Conservation (phyloP, 2,888 invertebrate genomes). For the Argynnis bischoffii region DNA sequence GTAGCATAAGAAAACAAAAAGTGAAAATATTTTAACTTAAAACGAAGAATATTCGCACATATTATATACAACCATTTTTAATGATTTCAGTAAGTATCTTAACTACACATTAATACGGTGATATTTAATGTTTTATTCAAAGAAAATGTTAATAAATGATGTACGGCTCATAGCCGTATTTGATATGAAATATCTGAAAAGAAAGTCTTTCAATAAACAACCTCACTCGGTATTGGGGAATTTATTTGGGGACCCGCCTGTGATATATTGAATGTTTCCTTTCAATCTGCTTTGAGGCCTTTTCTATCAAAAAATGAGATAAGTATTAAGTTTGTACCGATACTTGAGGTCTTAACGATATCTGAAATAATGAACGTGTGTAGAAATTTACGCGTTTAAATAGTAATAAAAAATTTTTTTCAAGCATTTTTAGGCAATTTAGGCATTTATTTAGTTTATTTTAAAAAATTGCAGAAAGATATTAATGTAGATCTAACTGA, state of each 20-base stretch:
- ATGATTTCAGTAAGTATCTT: background rate
- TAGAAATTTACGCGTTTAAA: too few relatives aligned
- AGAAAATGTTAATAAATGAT: conserved; percentile 26
- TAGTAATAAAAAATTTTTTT: too few relatives aligned
- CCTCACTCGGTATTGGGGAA: conserved; percentile 19
- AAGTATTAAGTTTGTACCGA: background rate
- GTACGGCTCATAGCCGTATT: conserved; percentile 8
- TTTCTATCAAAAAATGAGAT: conserved; percentile 22
- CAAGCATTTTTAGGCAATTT: too few relatives aligned
- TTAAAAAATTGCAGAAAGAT: too few relatives aligned
- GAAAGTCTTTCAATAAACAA: conserved; percentile 25
- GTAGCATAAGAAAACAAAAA: too few relatives aligned
- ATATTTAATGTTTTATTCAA: background rate
- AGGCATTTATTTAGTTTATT: too few relatives aligned
- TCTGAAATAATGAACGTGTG: too few relatives aligned
- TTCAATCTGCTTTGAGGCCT: conserved; percentile 18
- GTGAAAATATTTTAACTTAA: too few relatives aligned
- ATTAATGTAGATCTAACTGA: too few relatives aligned
- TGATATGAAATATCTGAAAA: conserved; percentile 20
- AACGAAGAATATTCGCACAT: too few relatives aligned
- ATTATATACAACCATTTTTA: background rate
- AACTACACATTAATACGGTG: background rate
- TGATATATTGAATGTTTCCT: conserved; percentile 20
- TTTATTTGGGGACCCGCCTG: conserved; percentile 21
- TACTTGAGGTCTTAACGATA: background rate